A percentile compares a stretch with the other conserved stretches of the same genome.
Evolutionary conservation across 1,140 invertebrate species (phyloP).

Genomic region (Cydia amplana): DNA sequence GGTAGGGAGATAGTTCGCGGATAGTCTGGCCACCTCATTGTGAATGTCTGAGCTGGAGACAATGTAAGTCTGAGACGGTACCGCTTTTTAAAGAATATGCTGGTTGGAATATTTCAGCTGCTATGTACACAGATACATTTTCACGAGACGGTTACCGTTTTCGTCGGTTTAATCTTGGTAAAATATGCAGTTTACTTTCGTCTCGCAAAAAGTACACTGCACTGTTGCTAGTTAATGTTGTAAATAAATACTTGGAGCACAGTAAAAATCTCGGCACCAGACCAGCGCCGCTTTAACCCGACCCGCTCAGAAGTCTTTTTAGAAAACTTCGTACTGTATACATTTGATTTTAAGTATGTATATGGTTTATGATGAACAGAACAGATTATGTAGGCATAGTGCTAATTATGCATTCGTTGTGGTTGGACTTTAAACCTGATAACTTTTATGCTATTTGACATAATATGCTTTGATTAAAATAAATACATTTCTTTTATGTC

Average conservation of each 20-base stretch:
- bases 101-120: slow-evolving; percentile 3
- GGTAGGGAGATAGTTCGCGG: background rate
- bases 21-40: slow-evolving; percentile 26
- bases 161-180: background rate
- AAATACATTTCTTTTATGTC: no score
- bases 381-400: no score
- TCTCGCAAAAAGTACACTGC: background rate
- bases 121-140: background rate
- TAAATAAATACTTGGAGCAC: background rate
- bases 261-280: no score
- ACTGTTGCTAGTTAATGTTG: background rate
- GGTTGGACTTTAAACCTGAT: no score
- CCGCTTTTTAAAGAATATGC: slow-evolving; percentile 10
- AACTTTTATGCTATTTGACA: background rate
- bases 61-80: background rate
- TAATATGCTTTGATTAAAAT: background rate
- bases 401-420: no score
- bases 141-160: background rate
- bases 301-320: no score
- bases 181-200: background rate
- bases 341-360: no score
- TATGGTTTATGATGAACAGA: no score
- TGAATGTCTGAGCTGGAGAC: slow-evolving; percentile 14
- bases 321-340: no score
- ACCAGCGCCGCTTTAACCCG: no score